Percentiles rank a stretch among this genome's conserved stretches.
phyloP scores from a whole-genome alignment of 2,113 vertebrate species.

The Alosa alosa region DNA sequence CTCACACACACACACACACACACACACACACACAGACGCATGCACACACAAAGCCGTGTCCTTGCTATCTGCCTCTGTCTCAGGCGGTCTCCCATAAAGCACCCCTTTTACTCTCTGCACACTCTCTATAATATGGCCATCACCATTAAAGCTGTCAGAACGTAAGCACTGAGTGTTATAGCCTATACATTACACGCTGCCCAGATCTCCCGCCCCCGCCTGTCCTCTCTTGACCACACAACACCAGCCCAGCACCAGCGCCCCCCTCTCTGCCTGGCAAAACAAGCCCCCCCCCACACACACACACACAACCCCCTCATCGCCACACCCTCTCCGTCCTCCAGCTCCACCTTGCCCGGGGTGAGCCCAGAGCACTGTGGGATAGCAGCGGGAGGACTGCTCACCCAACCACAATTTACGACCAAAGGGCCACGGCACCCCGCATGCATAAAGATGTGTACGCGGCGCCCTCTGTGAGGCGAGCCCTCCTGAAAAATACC shows the following conservation, averaged over 20 bases:
- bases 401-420: slow-evolving; percentile 45
- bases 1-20: slow-evolving; percentile 22
- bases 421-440: slow-evolving; percentile 19
- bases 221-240: neutral
- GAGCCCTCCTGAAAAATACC: slow-evolving; percentile 35
- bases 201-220: neutral
- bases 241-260: neutral
- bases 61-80: slow-evolving; percentile 45
- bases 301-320: neutral
- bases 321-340: neutral
- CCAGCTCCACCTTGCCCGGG: slow-evolving; percentile 27
- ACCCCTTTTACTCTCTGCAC: slow-evolving; percentile 46
- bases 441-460: slow-evolving; percentile 30
- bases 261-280: neutral
- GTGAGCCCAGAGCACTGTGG: slow-evolving; percentile 15
- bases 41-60: slow-evolving; percentile 25
- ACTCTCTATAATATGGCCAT: slow-evolving; percentile 80
- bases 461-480: slow-evolving; percentile 31
- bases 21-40: neutral
- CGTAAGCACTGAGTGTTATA: slow-evolving; percentile 70
- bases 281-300: neutral
- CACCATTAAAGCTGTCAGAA: slow-evolving; percentile 79
- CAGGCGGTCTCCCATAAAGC: slow-evolving; percentile 47
- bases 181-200: slow-evolving; percentile 64
- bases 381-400: slow-evolving; percentile 21